phyloP scores from a whole-genome alignment of 2,888 invertebrate species.

The Biston betularia region DNA sequence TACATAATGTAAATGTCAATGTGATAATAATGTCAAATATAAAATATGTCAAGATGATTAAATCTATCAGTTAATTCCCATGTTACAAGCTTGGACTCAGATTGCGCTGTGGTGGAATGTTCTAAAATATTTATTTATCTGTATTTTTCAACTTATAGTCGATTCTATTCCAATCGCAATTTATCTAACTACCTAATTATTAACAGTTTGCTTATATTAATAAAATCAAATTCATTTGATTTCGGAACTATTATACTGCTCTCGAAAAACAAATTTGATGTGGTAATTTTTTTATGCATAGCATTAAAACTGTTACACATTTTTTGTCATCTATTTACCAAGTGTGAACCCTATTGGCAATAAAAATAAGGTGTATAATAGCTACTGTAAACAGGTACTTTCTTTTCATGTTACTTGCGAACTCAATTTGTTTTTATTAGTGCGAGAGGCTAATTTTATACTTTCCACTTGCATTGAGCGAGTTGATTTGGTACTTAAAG shows the following conservation, averaged over 20 bases:
- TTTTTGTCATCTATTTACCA: slow-evolving; percentile 3
- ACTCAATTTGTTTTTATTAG: slow-evolving; percentile 35
- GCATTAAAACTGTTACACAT: background rate
- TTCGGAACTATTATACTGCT: background rate
- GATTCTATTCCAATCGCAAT: no score
- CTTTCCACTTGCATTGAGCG: slow-evolving; percentile 23
- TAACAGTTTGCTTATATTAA: background rate
- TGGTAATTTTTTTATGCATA: background rate
- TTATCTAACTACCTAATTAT: no score
- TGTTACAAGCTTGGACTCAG: no score
- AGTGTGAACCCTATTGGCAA: slow-evolving; percentile 7
- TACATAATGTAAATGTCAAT: no score
- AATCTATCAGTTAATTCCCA: no score
- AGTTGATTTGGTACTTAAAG: slow-evolving; percentile 22
- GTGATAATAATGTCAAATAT: no score
- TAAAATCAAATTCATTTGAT: background rate
- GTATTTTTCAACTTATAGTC: no score
- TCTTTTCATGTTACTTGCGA: slow-evolving; percentile 24
- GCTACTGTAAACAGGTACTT: slow-evolving; percentile 17
- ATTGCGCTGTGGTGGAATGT: no score
- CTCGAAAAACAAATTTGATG: slow-evolving; percentile 1
- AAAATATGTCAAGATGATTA: no score
- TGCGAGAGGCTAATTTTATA: slow-evolving; percentile 24
- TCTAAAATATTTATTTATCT: no score
- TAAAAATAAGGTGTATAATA: slow-evolving; percentile 19